Percentiles rank a stretch among this genome's conserved stretches.
Evolutionary conservation across 2,888 invertebrate species (phyloP).

Genomic region (Zelleria hepariella): DNA sequence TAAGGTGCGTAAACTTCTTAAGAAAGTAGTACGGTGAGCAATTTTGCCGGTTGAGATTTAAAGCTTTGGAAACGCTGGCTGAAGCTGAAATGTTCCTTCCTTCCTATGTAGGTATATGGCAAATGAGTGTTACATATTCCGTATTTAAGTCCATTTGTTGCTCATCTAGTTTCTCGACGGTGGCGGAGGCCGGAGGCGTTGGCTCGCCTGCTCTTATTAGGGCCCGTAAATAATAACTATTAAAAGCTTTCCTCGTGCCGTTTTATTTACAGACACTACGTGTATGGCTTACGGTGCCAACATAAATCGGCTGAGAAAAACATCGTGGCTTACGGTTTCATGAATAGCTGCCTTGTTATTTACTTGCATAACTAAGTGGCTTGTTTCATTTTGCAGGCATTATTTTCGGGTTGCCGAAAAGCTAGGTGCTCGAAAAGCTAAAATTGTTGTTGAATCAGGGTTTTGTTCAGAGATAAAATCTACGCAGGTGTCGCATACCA

Average conservation of each 20-base stretch:
- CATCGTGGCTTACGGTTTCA: conserved; percentile 6
- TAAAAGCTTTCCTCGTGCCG: conserved; percentile 43
- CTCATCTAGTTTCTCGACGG: conserved; percentile 16
- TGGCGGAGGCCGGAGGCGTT: conserved; percentile 6
- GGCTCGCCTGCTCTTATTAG: conserved; percentile 44
- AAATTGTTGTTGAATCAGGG: too few relatives aligned
- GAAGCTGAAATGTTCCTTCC: not conserved
- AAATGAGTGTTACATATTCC: conserved; percentile 34
- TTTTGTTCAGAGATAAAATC: not conserved
- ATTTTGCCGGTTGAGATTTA: not conserved
- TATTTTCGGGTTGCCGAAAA: too few relatives aligned
- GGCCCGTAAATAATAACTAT: conserved; percentile 63
- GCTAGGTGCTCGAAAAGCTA: too few relatives aligned
- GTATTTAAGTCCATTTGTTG: conserved; percentile 30
- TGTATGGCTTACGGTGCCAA: conserved; percentile 32
- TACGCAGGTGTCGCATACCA: not conserved
- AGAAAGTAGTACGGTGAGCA: not conserved
- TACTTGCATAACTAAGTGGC: not conserved
- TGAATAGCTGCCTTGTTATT: conserved; percentile 2
- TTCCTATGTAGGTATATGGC: not conserved
- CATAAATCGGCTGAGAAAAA: conserved; percentile 28
- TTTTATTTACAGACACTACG: conserved; percentile 57
- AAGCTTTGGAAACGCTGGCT: not conserved
- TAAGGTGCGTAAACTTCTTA: not conserved
- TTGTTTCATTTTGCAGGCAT: too few relatives aligned